Conservation (phyloP, 1,140 invertebrate species). For the Camponotus pennsylvanicus region DNA sequence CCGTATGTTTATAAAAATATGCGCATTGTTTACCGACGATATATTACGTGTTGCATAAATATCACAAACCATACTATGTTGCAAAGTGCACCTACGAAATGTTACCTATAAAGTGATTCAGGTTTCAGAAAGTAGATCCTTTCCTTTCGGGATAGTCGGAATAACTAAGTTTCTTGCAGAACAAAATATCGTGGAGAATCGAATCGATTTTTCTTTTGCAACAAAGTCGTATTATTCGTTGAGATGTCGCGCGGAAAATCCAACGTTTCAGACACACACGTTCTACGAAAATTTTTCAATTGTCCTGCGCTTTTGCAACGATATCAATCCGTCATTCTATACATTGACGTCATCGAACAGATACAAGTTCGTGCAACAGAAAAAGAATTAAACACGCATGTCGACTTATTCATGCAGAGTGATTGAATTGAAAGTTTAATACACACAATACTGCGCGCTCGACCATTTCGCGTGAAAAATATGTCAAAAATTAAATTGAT, state of each 20-base stretch:
- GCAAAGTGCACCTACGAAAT: neutral
- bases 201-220: neutral
- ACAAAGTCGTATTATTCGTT: neutral
- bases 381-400: neutral
- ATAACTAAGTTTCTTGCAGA: neutral
- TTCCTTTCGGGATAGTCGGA: neutral
- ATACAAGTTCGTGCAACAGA: neutral
- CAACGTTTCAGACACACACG: neutral
- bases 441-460: neutral
- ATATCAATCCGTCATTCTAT: neutral
- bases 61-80: neutral
- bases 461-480: constrained; percentile 7
- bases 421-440: constrained; percentile 43
- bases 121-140: neutral
- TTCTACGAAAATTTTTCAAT: constrained; percentile 26
- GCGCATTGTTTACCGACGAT: neutral
- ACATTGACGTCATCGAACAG: neutral
- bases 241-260: neutral
- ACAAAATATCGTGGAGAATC: constrained; percentile 2
- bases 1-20: constrained; percentile 17
- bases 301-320: neutral
- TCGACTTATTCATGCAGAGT: constrained; percentile 10
- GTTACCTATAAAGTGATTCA: neutral
- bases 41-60: neutral
- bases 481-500: constrained; percentile 35